Evolutionary conservation across 2,797 vertebrate genomes (phyloP).

Genomic region (Enteromius fasciolatus): DNA sequence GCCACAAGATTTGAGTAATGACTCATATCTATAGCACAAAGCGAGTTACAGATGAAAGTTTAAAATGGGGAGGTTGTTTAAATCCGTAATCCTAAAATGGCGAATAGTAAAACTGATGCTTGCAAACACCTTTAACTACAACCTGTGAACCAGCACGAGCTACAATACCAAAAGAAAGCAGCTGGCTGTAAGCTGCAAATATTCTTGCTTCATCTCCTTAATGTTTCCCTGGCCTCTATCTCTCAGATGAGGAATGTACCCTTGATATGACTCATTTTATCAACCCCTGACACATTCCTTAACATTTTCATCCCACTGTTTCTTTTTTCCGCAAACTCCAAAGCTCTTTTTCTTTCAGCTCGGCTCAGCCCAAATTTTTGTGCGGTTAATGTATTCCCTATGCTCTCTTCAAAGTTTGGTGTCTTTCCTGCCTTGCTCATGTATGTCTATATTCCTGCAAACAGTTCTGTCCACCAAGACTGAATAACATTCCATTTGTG

Average conservation of each 20-base stretch:
- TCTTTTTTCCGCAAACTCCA: neutral
- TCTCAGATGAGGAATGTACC: constrained; percentile 28
- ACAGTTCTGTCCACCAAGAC: constrained; percentile 12
- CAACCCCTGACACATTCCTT: constrained; percentile 31
- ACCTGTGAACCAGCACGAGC: neutral
- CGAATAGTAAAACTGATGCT: neutral
- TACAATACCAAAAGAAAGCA: neutral
- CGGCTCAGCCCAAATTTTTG: constrained; percentile 6
- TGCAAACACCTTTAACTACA: constrained; percentile 9
- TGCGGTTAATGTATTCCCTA: constrained; percentile 25
- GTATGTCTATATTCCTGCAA: constrained; percentile 1
- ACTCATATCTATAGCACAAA: neutral
- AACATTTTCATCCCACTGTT: neutral
- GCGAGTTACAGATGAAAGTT: neutral
- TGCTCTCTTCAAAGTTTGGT: constrained; percentile 4
- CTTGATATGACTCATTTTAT: constrained; percentile 30
- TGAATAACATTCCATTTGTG: neutral
- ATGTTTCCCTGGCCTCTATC: constrained; percentile 24
- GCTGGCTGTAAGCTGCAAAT: constrained; percentile 9
- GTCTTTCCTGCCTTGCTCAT: constrained; percentile 10
- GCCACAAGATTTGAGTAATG: neutral
- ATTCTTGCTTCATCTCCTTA: constrained; percentile 16
- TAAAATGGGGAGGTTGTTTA: neutral
- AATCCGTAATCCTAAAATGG: constrained; percentile 1
- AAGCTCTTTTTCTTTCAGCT: constrained; percentile 16